phyloP scores from a whole-genome alignment of 2,113 vertebrate genomes.

The Xiphophorus couchianus region DNA sequence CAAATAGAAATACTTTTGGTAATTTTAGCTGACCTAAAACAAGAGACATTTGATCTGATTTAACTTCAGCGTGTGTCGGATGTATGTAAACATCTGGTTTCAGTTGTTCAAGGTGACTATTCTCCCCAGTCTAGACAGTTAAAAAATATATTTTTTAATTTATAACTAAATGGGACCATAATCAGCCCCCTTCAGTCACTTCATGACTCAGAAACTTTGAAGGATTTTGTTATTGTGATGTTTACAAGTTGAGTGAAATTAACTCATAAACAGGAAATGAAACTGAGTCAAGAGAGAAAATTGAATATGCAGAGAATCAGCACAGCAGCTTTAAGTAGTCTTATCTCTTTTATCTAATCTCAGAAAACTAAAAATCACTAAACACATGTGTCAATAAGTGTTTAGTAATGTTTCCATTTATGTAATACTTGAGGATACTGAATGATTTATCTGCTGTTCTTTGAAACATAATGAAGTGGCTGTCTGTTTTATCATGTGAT shows the following conservation, averaged over 20 bases:
- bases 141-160: not conserved
- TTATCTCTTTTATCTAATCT: not conserved
- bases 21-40: too few relatives aligned
- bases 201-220: constrained; percentile 20
- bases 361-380: not conserved
- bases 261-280: constrained; percentile 62
- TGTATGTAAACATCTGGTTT: not conserved
- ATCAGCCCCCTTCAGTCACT: not conserved
- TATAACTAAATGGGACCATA: constrained; percentile 1
- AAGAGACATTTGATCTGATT: too few relatives aligned
- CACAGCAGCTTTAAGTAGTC: not conserved
- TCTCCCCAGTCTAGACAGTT: not conserved
- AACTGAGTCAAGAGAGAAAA: constrained; percentile 33
- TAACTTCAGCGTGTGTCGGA: too few relatives aligned
- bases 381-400: not conserved
- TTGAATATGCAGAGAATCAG: constrained; percentile 4
- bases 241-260: constrained; percentile 11
- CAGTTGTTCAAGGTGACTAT: too few relatives aligned
- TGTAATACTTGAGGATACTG: constrained; percentile 1
- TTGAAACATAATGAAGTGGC: constrained; percentile 36
- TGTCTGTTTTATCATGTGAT: constrained; percentile 52
- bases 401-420: constrained; percentile 2
- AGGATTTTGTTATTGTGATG: constrained; percentile 11
- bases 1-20: too few relatives aligned
- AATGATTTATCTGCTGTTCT: constrained; percentile 34